Base-by-base conservation (phyloP, 2,113 vertebrate genomes). In the Pomatostomus ruficeps region DNA sequence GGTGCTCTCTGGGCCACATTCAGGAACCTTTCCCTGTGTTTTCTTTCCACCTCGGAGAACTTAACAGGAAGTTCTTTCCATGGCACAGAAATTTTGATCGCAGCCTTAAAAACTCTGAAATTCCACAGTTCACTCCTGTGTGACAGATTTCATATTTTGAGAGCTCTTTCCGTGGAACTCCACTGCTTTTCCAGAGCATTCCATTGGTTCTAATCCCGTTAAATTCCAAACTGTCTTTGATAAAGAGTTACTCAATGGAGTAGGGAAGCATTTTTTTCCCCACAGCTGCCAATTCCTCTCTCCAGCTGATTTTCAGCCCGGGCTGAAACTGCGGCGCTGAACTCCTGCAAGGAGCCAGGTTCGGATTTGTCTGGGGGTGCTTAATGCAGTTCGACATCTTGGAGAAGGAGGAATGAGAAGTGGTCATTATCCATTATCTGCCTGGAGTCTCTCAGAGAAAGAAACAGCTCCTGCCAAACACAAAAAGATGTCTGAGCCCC, bases 341-440 rank as follows among this genome's bases (percentile, higher is more conserved):
- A 96, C 95, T 96, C 88, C 95, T 93, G 78, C 94, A 91, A 97
- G 96, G 96, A 85, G 68, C 70, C 85, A 95, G 95, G 97, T 97
- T 97, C 94, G 93, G 94, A 85, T 96, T 89, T 97, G 96, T 97
- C 95, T 67, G 14, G 88, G 96, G 90, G 91, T 96, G 95, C 93
- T 95, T 98, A 98, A 98, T 97, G 95, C 88, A 94, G 95, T 98
- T 97, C 95, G 98, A 98, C 96, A 5, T 98, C 96, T 96, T 97
- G 40, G 92, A 97, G 97, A 97, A 97, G 93, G 96, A 97, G 95
- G 95, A 93, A 96, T 93, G 97, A 97, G 96, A 97, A 97, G 97
- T 96, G 97, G 97, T 98, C 98, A 97, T 98, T 98, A 98, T 97
- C 97, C 97, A 98, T 98, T 98, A 98, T 97, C 97, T 97, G 97